A percentile compares a stretch with the other conserved stretches of the same genome.
These are phyloP conservation scores for Danaus chrysippus DNA, from an alignment of 2,888 invertebrate species.

Conservation along the genomic window DNA sequence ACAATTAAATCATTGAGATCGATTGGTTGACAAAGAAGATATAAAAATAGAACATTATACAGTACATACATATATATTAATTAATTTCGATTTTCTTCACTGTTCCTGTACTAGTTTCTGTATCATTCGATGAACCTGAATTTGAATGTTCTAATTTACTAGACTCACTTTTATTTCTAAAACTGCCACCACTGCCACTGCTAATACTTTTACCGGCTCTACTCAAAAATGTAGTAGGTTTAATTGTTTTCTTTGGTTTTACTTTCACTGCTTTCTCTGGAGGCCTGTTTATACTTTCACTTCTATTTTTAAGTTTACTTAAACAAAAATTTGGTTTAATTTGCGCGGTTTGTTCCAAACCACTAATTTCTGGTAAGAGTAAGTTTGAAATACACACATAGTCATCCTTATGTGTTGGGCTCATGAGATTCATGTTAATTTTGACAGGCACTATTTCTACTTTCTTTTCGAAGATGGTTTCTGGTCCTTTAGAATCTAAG, in stretches of 20 bases:
- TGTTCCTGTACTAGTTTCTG: constrained; percentile 73
- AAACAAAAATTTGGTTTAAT: constrained; percentile 69
- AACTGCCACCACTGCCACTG: constrained; percentile 41
- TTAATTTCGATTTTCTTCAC: constrained; percentile 60
- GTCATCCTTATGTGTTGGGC: constrained; percentile 55
- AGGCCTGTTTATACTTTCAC: constrained; percentile 67
- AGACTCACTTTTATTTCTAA: constrained; percentile 46
- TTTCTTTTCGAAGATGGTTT: constrained; percentile 60
- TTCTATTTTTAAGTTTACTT: constrained; percentile 64
- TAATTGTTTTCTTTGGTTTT: constrained; percentile 55
- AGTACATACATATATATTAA: constrained; percentile 9
- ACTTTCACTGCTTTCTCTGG: constrained; percentile 67
- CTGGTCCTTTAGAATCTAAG: constrained; percentile 70
- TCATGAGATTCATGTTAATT: constrained; percentile 51
- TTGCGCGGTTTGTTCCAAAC: constrained; percentile 63
- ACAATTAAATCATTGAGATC: not conserved
- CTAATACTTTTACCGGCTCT: constrained; percentile 48
- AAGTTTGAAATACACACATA: constrained; percentile 66
- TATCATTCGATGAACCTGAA: constrained; percentile 80
- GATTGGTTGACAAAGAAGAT: not conserved
- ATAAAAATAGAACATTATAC: constrained; percentile 1
- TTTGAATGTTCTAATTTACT: constrained; percentile 72
- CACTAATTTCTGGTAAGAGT: constrained; percentile 57
- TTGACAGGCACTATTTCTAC: constrained; percentile 70
- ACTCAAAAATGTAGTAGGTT: constrained; percentile 52